These are phyloP conservation scores for Emesis furor DNA, from an alignment of 2,888 invertebrate genomes.

Conservation along the genomic window DNA sequence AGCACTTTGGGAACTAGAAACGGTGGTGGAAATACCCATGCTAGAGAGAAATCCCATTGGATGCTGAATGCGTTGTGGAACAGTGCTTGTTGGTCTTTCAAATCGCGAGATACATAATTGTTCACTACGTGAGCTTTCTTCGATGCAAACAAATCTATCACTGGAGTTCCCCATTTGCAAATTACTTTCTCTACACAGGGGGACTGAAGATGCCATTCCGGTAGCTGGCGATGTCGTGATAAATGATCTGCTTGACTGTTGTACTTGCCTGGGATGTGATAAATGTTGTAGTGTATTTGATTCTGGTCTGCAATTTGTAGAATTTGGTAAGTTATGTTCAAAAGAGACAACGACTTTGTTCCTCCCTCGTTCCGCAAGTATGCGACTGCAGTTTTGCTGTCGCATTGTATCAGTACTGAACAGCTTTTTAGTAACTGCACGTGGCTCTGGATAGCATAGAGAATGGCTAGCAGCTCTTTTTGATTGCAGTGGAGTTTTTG, in stretches of 20 bases:
- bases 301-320: not conserved
- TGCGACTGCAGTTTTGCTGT: slow-evolving; percentile 73
- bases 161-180: slow-evolving; percentile 35
- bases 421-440: slow-evolving; percentile 26
- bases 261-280: slow-evolving; percentile 70
- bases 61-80: slow-evolving; percentile 39
- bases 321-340: slow-evolving; percentile 59
- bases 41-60: slow-evolving; percentile 48
- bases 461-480: slow-evolving; percentile 40
- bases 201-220: slow-evolving; percentile 42
- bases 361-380: slow-evolving; percentile 70
- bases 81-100: slow-evolving; percentile 32
- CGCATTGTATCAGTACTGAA: slow-evolving; percentile 68
- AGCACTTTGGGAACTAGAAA: slow-evolving; percentile 65
- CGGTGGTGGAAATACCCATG: slow-evolving; percentile 67
- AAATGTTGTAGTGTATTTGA: slow-evolving; percentile 46
- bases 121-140: slow-evolving; percentile 14
- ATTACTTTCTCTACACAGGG: slow-evolving; percentile 31
- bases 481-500: not conserved
- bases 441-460: slow-evolving; percentile 40
- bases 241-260: slow-evolving; percentile 70
- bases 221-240: slow-evolving; percentile 42
- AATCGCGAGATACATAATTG: slow-evolving; percentile 40
- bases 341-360: slow-evolving; percentile 64
- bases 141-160: slow-evolving; percentile 65